A percentile compares a stretch with the other conserved stretches of the same genome.
phyloP scores from a whole-genome alignment of 2,797 vertebrate species.

The Schizothorax lantsangensis region DNA sequence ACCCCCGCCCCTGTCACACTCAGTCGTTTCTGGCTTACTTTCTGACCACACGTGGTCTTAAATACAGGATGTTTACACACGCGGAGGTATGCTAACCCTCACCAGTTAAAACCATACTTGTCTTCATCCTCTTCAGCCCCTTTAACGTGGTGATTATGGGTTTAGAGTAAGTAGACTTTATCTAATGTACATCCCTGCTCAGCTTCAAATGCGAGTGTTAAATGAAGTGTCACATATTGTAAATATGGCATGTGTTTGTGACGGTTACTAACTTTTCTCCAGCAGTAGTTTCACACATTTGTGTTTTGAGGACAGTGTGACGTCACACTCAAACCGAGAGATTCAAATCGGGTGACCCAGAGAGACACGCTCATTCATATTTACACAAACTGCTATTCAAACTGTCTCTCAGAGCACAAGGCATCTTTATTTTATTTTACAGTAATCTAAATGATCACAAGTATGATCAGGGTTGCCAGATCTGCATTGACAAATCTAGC shows the following conservation, averaged over 20 bases:
- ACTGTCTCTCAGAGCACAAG: background rate
- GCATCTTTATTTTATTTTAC: background rate
- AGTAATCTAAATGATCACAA: background rate
- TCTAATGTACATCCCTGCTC: slow-evolving; percentile 28
- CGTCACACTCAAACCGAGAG: background rate
- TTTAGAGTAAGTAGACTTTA: slow-evolving; percentile 37
- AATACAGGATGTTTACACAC: slow-evolving; percentile 56
- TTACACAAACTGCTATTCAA: background rate
- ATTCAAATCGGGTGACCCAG: background rate
- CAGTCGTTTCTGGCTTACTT: slow-evolving; percentile 42
- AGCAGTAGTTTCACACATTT: background rate
- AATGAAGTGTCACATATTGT: background rate
- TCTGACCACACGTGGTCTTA: slow-evolving; percentile 54
- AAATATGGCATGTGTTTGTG: background rate
- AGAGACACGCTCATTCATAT: background rate
- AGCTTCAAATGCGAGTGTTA: slow-evolving; percentile 16
- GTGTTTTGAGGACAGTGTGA: background rate
- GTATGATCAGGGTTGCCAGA: background rate
- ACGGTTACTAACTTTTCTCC: background rate
- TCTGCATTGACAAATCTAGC: background rate
- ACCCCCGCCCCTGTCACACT: slow-evolving; percentile 10
- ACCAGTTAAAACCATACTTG: slow-evolving; percentile 54
- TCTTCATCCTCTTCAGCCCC: slow-evolving; percentile 37
- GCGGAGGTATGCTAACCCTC: slow-evolving; percentile 51
- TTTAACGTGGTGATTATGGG: slow-evolving; percentile 44